Percentiles rank a stretch among this genome's conserved stretches.
Conservation (phyloP, 2,113 vertebrate species). For the Dromaius novaehollandiae region DNA sequence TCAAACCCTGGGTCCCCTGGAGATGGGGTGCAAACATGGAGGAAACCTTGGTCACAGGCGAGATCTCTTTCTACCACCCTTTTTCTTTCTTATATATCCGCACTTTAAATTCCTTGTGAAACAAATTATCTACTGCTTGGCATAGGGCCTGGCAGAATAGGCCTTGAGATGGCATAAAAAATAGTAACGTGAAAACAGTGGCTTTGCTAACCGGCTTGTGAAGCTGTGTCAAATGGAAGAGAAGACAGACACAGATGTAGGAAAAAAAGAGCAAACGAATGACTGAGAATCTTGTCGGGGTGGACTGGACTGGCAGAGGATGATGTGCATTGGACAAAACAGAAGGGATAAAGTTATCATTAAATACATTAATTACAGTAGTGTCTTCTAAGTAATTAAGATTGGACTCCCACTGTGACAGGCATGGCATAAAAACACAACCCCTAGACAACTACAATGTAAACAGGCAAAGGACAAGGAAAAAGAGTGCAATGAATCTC, state of each 20-base stretch:
- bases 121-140: neutral
- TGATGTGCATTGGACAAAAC: neutral
- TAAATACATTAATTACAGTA: neutral
- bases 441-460: neutral
- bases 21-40: neutral
- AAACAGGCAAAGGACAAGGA: constrained; percentile 15
- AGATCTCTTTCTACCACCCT: neutral
- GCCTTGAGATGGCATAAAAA: neutral
- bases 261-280: neutral
- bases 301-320: neutral
- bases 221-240: neutral
- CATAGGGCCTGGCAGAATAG: neutral
- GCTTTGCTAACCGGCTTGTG: neutral
- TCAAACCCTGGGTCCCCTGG: neutral
- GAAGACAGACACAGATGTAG: neutral
- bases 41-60: neutral
- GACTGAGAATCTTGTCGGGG: neutral
- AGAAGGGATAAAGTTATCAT: constrained; percentile 3
- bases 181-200: neutral
- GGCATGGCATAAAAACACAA: neutral
- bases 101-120: neutral
- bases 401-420: neutral
- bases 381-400: constrained; percentile 19
- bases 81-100: neutral
- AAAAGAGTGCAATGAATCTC: neutral